Percentiles rank a stretch among this genome's conserved stretches.
These are phyloP conservation scores for Lepidochrysops patricia DNA, from an alignment of 2,888 invertebrate genomes.

Conservation along the genomic window DNA sequence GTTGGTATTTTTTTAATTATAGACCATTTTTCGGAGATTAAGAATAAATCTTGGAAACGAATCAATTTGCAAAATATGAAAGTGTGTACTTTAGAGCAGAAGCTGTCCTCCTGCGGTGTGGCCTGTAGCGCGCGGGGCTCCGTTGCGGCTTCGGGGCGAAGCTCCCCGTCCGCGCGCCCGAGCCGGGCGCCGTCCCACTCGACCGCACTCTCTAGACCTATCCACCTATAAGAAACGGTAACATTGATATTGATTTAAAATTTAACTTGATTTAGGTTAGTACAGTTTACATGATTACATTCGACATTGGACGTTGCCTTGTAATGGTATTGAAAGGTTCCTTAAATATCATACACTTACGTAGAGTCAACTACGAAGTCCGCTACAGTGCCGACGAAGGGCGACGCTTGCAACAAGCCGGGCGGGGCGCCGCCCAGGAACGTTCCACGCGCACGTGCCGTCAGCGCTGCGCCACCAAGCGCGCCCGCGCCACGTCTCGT, in stretches of 20 bases:
- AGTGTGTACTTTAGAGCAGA: constrained; percentile 45
- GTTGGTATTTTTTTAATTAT: no score
- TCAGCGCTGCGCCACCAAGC: constrained; percentile 71
- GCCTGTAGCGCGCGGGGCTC: constrained; percentile 41
- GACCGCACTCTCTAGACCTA: constrained; percentile 44
- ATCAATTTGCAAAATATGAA: no score
- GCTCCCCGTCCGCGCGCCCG: constrained; percentile 41
- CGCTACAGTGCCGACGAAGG: constrained; percentile 85
- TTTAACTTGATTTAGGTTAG: no score
- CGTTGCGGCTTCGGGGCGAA: constrained; percentile 26
- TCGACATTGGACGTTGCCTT: background rate
- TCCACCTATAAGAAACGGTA: no score
- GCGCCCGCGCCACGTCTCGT: constrained; percentile 72
- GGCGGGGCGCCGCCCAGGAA: constrained; percentile 84
- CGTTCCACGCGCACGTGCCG: constrained; percentile 74
- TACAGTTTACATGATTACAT: no score
- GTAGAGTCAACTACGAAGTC: constrained; percentile 87
- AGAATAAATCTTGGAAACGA: no score
- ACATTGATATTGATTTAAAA: no score
- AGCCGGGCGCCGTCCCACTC: constrained; percentile 41
- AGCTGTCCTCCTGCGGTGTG: constrained; percentile 28
- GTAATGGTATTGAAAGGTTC: background rate
- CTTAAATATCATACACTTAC: constrained; percentile 64
- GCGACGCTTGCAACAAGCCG: constrained; percentile 67
- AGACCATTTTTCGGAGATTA: no score